Conservation (phyloP, 2,113 vertebrate species). For the Hippolais icterina region DNA sequence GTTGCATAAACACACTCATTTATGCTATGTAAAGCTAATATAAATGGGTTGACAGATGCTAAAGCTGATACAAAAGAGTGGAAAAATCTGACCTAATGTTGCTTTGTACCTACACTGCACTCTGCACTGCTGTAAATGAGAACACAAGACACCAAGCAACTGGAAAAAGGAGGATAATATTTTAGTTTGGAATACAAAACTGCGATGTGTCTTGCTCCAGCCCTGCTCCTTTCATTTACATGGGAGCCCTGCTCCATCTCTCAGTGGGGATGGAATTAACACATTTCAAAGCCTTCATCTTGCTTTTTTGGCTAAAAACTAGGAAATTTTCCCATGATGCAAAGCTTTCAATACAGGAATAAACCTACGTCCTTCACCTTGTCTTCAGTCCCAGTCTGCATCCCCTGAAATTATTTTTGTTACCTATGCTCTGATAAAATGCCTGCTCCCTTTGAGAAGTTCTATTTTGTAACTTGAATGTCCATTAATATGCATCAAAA, state of each 20-base stretch:
- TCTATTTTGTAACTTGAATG: not conserved
- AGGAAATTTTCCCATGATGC: not conserved
- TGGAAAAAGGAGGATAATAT: not conserved
- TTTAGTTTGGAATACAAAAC: not conserved
- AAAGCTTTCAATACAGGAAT: not conserved
- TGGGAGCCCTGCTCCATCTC: not conserved
- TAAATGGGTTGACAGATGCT: not conserved
- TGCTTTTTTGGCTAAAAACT: not conserved
- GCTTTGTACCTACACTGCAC: not conserved
- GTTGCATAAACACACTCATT: not conserved
- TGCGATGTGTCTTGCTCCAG: not conserved
- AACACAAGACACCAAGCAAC: not conserved
- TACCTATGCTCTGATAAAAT: not conserved
- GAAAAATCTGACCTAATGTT: not conserved
- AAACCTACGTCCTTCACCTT: not conserved
- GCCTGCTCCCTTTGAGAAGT: not conserved
- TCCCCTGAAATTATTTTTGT: not conserved
- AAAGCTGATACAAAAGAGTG: not conserved
- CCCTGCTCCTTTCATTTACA: not conserved
- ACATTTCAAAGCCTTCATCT: not conserved
- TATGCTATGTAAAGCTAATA: not conserved
- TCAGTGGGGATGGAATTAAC: not conserved
- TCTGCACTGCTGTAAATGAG: not conserved
- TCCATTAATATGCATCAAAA: not conserved
- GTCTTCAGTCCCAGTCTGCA: not conserved